Evolutionary conservation across 2,113 vertebrate species (phyloP).

Genomic region (Andinoacara biseriatus): DNA sequence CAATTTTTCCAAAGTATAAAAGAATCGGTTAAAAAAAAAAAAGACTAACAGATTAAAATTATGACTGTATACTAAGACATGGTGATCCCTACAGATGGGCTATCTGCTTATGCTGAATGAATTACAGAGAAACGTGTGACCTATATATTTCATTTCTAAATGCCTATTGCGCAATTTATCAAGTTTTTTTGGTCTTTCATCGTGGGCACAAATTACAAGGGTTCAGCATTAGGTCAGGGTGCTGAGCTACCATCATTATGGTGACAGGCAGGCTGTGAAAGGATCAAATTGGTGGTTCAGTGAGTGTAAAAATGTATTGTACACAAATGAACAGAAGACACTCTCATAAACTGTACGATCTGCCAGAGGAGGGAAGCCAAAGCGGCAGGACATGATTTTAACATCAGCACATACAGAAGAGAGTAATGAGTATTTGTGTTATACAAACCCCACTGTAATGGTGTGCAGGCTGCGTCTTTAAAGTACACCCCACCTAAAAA

Average conservation of each 20-base stretch:
- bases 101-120: background rate
- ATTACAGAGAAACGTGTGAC: too few species aligned
- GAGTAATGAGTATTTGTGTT: background rate
- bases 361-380: slow-evolving; percentile 21
- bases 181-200: background rate
- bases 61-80: background rate
- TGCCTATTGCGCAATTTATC: background rate
- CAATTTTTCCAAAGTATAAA: too few species aligned
- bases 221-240: slow-evolving; percentile 65
- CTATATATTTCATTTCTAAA: background rate
- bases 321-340: slow-evolving; percentile 62
- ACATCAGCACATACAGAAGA: slow-evolving; percentile 1
- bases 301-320: slow-evolving; percentile 66
- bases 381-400: slow-evolving; percentile 36
- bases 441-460: slow-evolving; percentile 28
- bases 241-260: slow-evolving; percentile 66
- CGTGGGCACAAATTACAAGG: slow-evolving; percentile 15
- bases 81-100: background rate
- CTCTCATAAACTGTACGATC: slow-evolving; percentile 53
- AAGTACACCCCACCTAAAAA: slow-evolving; percentile 44
- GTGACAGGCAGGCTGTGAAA: slow-evolving; percentile 51
- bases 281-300: slow-evolving; percentile 69
- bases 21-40: too few species aligned
- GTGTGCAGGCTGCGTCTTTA: slow-evolving; percentile 67
- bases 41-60: background rate